Evolutionary conservation across 2,113 vertebrate species (phyloP).

Genomic region (Arizona elegans): DNA sequence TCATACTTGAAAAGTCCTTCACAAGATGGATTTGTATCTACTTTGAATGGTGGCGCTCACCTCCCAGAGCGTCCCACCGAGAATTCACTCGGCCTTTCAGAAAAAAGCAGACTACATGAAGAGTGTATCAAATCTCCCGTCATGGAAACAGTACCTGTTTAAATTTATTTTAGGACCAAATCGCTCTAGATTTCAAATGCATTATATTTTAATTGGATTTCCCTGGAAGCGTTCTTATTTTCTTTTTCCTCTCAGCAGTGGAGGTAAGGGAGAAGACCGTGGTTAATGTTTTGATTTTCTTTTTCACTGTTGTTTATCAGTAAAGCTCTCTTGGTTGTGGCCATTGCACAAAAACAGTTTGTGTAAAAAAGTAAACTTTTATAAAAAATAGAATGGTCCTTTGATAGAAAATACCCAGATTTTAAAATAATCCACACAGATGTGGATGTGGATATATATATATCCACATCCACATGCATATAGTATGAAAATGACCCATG

Average conservation of each 20-base stretch:
- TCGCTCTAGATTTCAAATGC: constrained; percentile 55
- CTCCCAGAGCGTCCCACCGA: constrained; percentile 80
- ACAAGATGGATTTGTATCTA: constrained; percentile 80
- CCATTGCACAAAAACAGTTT: constrained; percentile 73
- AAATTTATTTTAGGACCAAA: constrained; percentile 54
- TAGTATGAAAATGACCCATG: constrained; percentile 63
- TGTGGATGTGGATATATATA: background rate
- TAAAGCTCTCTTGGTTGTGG: constrained; percentile 64
- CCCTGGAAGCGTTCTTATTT: constrained; percentile 60
- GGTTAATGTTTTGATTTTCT: constrained; percentile 64
- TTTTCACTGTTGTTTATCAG: constrained; percentile 41
- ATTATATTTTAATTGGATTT: constrained; percentile 58
- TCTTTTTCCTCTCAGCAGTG: constrained; percentile 42
- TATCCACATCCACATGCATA: background rate
- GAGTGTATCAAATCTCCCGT: constrained; percentile 86
- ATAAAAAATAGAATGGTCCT: constrained; percentile 58
- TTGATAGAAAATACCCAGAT: constrained; percentile 70
- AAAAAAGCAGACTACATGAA: constrained; percentile 84
- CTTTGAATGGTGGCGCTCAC: constrained; percentile 73
- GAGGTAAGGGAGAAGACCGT: constrained; percentile 61
- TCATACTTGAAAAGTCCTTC: constrained; percentile 91
- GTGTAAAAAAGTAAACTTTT: constrained; percentile 66
- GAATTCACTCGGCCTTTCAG: constrained; percentile 77
- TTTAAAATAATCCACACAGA: constrained; percentile 51
- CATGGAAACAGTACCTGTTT: constrained; percentile 90